phyloP scores from a whole-genome alignment of 2,113 vertebrate genomes.

The Prietella phreatophila region DNA sequence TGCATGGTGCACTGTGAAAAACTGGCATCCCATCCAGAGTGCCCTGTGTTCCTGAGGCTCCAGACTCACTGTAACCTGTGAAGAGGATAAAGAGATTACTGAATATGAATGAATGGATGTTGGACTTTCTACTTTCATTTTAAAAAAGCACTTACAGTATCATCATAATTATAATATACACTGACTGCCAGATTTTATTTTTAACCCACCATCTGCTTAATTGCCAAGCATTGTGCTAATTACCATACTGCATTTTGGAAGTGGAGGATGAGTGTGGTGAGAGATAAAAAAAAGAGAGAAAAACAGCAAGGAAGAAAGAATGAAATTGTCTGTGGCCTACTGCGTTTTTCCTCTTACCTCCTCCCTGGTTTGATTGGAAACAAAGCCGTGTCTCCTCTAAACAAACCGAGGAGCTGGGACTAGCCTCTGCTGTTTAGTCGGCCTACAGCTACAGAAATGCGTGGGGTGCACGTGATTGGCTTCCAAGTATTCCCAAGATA shows the following conservation, averaged over 20 bases:
- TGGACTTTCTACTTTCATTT: neutral
- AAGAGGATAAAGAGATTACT: neutral
- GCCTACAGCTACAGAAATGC: slow-evolving; percentile 31
- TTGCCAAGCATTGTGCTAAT: slow-evolving; percentile 7
- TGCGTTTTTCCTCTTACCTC: slow-evolving; percentile 9
- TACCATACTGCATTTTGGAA: slow-evolving; percentile 4
- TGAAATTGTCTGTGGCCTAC: neutral
- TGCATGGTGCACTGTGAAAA: neutral
- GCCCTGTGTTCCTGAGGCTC: neutral
- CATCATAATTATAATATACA: slow-evolving; percentile 12
- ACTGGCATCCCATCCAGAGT: neutral
- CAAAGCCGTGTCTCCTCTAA: slow-evolving; percentile 42
- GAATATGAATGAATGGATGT: neutral
- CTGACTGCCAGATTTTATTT: slow-evolving; percentile 11
- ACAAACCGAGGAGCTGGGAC: slow-evolving; percentile 41
- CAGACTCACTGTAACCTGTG: neutral
- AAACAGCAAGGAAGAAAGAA: neutral
- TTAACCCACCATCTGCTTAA: neutral
- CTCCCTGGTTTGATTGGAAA: slow-evolving; percentile 39
- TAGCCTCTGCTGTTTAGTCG: slow-evolving; percentile 49
- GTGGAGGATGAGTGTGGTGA: neutral
- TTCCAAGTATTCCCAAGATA: slow-evolving; percentile 45
- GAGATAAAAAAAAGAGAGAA: neutral
- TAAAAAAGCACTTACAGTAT: neutral
- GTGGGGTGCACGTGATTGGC: slow-evolving; percentile 50